Conservation (phyloP, 2,888 invertebrate genomes). For the Hemaris fuciformis region DNA sequence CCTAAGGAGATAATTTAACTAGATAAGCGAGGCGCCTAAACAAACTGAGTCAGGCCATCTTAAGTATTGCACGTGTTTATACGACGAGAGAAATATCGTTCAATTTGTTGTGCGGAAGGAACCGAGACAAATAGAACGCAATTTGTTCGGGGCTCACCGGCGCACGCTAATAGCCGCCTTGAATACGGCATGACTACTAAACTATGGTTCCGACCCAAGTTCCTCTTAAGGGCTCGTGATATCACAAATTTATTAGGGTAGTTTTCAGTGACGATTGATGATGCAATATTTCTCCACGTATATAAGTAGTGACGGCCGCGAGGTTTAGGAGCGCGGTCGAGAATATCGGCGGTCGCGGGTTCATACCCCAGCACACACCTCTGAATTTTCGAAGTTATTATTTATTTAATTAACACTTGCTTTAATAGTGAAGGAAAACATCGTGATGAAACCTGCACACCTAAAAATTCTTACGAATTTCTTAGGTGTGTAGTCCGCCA, state of each 20-base stretch:
- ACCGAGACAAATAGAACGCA: constrained; percentile 4
- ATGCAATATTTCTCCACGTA: background rate
- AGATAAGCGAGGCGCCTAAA: background rate
- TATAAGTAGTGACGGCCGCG: background rate
- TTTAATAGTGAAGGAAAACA: too few relatives aligned
- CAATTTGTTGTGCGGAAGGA: constrained; percentile 4
- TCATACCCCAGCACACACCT: too few relatives aligned
- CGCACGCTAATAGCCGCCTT: background rate
- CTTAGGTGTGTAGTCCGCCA: too few relatives aligned
- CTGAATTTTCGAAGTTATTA: too few relatives aligned
- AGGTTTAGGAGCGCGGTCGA: too few relatives aligned
- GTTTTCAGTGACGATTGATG: too few relatives aligned
- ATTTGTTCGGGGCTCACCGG: background rate
- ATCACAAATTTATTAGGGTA: too few relatives aligned
- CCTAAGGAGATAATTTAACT: background rate
- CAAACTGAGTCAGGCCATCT: background rate
- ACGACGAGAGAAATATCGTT: constrained; percentile 2
- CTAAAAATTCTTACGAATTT: too few relatives aligned
- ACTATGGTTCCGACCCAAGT: background rate
- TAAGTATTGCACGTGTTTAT: background rate
- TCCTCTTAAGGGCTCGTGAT: too few relatives aligned
- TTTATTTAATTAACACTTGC: too few relatives aligned
- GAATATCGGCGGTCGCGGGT: too few relatives aligned
- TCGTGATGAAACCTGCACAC: too few relatives aligned
- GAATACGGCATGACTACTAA: background rate